Evolutionary conservation across 2,797 vertebrate genomes (phyloP), one percentile per base, ranked within the genome.

Genomic region (Benthosema pterotum): DNA sequence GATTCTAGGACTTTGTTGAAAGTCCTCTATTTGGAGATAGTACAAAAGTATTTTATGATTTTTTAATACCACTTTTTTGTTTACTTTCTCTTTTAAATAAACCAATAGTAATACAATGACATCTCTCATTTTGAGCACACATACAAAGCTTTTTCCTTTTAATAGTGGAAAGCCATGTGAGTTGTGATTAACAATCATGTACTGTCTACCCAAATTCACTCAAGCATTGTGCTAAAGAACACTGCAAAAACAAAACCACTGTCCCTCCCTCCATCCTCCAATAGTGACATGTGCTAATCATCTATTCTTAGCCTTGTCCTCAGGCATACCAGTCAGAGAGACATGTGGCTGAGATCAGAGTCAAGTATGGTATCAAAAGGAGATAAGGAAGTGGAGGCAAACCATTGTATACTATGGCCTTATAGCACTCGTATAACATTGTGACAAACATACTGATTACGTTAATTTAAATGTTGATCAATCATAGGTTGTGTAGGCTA

Each of bases 231-330:
- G 18, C 16, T 50, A 11, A 8, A 22, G 46, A 2, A 15, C 48
- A 56, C 42, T 47, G 11, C 16, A 45, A 5, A 67, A 60, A 48
- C 25, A 32, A 32, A 60, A 57, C 59, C 19, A 2, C 19, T 22
- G 70, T 67, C 63, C 60, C 49, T 49, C 18, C 49, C 11, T 54
- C 78, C 78, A 83, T 54, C 78, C 78, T 82, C 75, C 78, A 57
- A 69, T 52, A 75, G 68, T 72, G 56, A 71, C 49, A 42, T 54
- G 42, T 50, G 60, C 74, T 81, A 74, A 82, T 72, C 54, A 79
- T 60, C 83, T 89, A 89, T 86, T 87, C 74, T 85, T 88, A 86
- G 85, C 60, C 60, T 1, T 60, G 73, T 69, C 73, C 70, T 84
- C 43, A 63, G 45, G 65, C 55, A 65, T 47, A 57, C 42, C 48